phyloP scores from a whole-genome alignment of 2,113 vertebrate genomes.

The Carettochelys insculpta region DNA sequence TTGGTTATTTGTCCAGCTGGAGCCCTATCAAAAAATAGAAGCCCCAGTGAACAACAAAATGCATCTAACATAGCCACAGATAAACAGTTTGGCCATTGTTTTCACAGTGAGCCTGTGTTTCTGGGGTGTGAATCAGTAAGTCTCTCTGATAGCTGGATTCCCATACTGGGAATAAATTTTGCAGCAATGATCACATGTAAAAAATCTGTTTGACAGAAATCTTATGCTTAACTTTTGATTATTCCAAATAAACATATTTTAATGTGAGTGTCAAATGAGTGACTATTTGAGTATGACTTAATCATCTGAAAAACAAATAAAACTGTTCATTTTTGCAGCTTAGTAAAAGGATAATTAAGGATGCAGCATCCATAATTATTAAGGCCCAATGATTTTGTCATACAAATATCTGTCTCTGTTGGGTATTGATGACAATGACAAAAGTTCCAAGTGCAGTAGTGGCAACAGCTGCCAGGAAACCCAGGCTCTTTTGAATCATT shows the following conservation, averaged over 20 bases:
- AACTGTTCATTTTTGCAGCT: neutral
- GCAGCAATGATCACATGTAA: neutral
- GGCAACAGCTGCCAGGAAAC: too few species aligned
- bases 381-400: too few species aligned
- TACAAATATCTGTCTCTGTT: too few species aligned
- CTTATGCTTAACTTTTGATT: neutral
- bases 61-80: neutral
- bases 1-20: neutral
- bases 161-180: neutral
- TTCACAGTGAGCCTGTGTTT: neutral
- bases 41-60: neutral
- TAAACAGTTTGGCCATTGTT: neutral
- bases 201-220: slow-evolving; percentile 9
- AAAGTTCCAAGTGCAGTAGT: too few species aligned
- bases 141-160: neutral
- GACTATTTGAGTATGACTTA: neutral
- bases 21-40: neutral
- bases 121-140: neutral
- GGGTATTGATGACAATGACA: too few species aligned
- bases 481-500: too few species aligned
- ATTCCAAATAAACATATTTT: too few species aligned
- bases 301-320: neutral
- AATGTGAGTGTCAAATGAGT: neutral
- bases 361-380: neutral
- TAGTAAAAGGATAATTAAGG: neutral